Base-by-base conservation (phyloP, 1,140 invertebrate species). In the Agraylea sexmaculata region DNA sequence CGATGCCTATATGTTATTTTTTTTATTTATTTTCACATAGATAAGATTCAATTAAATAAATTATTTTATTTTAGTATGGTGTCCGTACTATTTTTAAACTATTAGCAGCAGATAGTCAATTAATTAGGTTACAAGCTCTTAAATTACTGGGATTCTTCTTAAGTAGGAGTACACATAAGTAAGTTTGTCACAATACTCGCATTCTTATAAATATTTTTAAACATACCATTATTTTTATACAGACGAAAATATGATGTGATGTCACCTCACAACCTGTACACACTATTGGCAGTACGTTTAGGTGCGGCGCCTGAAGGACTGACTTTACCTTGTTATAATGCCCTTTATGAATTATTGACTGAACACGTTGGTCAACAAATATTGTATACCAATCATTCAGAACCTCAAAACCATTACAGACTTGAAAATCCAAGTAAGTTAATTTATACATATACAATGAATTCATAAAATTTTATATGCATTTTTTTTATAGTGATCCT, bases 191-290 rank as follows among this genome's bases (percentile, higher is more conserved):
- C 33, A 32, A 21, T 4, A 37, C 34, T 25, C n/a, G 2, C 10
- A 3, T 34, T 16, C 27, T 31, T 33, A 16, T 23, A n/a, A 19
- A 27, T 28, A 17, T 16, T 21, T n/a, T 27, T 22, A 22, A 7
- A 7, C 23, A 25, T 25, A 25, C 5, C 30, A 32, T 7, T 37
- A 12, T 18, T 34, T 13, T 36, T 42, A 35, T 44, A 6, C 61
- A 93, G 88, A 67, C 74, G 94, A 46, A 98, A 99, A 66, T 95
- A 94, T 59, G 93, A 97, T 62, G 89, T 95, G 10, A 95, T 99
- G 90, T 91, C 87, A 51, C 91, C 93, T 3, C 83, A 95, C 64
- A 99, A 99, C 73, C 72, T 99, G 49, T 98, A 98, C 66, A 95
- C 93, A 12, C 61, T 99, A 43, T 69, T 99, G 38, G 85, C 91